A percentile compares a stretch with the other conserved stretches of the same genome.
Conservation (phyloP, 2,797 vertebrate species). For the Trachurus trachurus region DNA sequence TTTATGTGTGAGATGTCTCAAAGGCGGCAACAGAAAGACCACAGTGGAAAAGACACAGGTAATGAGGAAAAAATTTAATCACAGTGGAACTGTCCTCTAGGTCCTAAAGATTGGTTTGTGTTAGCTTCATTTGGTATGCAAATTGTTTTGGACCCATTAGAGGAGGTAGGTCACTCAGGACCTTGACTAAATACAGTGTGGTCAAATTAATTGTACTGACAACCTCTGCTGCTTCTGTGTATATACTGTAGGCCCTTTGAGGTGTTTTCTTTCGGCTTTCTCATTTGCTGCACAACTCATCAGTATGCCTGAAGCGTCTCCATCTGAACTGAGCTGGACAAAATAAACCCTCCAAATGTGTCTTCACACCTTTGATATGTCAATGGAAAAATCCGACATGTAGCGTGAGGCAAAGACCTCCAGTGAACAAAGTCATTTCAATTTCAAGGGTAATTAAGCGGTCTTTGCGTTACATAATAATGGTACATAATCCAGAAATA, state of each 20-base stretch:
- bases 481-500: background rate
- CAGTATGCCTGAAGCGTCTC: constrained; percentile 24
- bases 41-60: background rate
- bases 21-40: background rate
- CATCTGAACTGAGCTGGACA: background rate
- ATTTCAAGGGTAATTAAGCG: constrained; percentile 51
- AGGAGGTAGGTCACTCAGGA: constrained; percentile 40
- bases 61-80: background rate
- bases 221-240: constrained; percentile 51
- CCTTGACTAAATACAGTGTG: constrained; percentile 53
- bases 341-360: constrained; percentile 11
- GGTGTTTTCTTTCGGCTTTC: constrained; percentile 16
- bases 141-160: constrained; percentile 46
- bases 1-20: constrained; percentile 2
- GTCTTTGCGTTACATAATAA: constrained; percentile 1
- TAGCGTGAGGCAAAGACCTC: constrained; percentile 47
- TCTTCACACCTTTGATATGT: constrained; percentile 13
- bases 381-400: constrained; percentile 8
- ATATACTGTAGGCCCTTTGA: constrained; percentile 48
- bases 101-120: background rate
- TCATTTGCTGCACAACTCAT: constrained; percentile 45
- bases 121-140: constrained; percentile 52
- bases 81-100: constrained; percentile 13
- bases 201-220: constrained; percentile 57
- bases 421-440: constrained; percentile 44